Conservation (phyloP, 2,113 vertebrate species). For the Gallinago media region DNA sequence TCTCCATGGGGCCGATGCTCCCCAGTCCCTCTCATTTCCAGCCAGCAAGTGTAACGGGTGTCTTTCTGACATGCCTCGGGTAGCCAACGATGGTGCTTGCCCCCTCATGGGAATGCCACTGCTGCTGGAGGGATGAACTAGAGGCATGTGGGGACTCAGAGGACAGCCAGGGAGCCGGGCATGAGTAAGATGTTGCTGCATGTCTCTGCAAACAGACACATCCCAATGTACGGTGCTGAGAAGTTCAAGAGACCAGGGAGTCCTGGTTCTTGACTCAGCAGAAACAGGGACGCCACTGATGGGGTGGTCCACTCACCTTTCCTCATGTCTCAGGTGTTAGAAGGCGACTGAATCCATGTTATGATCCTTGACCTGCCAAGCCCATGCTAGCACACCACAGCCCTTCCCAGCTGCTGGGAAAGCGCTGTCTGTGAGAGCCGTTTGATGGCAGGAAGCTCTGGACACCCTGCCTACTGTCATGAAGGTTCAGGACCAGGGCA, state of each 20-base stretch:
- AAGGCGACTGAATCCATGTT: background rate
- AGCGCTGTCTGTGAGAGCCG: background rate
- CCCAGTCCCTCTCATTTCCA: background rate
- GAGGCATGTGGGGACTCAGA: background rate
- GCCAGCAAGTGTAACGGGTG: background rate
- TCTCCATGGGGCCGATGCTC: background rate
- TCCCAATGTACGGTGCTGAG: background rate
- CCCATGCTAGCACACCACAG: background rate
- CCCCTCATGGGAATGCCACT: background rate
- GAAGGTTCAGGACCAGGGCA: background rate
- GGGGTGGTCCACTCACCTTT: background rate
- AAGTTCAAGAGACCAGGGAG: background rate
- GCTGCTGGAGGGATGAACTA: slow-evolving; percentile 10
- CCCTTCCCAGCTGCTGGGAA: background rate
- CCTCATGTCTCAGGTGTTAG: background rate
- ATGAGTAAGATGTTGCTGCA: background rate
- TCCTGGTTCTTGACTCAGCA: background rate
- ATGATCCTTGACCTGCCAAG: background rate
- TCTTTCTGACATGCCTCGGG: background rate
- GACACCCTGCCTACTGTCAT: background rate
- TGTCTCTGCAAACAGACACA: background rate
- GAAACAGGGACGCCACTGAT: background rate
- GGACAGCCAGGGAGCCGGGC: background rate
- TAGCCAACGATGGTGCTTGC: background rate
- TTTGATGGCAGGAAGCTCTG: background rate